Conservation (phyloP, 2,888 invertebrate species). For the Cylindroiulus punctatus region DNA sequence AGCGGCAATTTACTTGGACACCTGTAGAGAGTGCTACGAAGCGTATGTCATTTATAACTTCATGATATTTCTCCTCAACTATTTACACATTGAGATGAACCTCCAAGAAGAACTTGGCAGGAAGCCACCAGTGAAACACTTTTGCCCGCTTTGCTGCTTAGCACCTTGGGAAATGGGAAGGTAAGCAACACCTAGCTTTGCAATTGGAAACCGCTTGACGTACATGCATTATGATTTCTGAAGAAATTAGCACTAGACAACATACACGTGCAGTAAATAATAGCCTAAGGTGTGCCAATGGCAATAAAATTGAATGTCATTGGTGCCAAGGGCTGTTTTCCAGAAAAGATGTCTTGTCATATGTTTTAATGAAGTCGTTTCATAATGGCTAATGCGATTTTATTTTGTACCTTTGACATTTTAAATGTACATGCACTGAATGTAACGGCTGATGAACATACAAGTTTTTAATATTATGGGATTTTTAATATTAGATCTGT, state of each 20-base stretch:
- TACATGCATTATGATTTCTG: not conserved
- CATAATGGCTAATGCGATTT: not conserved
- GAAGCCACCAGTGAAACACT: slow-evolving; percentile 86
- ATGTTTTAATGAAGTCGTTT: not conserved
- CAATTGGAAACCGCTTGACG: not conserved
- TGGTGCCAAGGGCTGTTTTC: not conserved
- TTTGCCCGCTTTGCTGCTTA: slow-evolving; percentile 90
- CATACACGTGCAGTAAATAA: not conserved
- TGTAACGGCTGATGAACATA: too few species aligned
- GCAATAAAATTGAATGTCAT: not conserved
- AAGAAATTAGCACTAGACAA: not conserved
- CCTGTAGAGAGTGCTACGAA: slow-evolving; percentile 93
- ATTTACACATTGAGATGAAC: slow-evolving; percentile 85
- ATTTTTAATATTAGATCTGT: too few species aligned
- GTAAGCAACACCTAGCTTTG: slow-evolving; percentile 66
- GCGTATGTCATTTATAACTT: slow-evolving; percentile 98
- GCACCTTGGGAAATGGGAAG: slow-evolving; percentile 94
- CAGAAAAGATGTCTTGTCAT: not conserved
- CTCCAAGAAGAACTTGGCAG: slow-evolving; percentile 80
- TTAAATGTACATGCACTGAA: not conserved
- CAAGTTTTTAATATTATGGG: too few species aligned
- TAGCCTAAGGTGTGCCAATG: not conserved
- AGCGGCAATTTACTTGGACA: slow-evolving; percentile 91
- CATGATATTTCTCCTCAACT: slow-evolving; percentile 92
- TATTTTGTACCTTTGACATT: not conserved